A percentile compares a stretch with the other conserved stretches of the same genome.
phyloP scores from a whole-genome alignment of 1,140 invertebrate genomes.

The Ephestia elutella region DNA sequence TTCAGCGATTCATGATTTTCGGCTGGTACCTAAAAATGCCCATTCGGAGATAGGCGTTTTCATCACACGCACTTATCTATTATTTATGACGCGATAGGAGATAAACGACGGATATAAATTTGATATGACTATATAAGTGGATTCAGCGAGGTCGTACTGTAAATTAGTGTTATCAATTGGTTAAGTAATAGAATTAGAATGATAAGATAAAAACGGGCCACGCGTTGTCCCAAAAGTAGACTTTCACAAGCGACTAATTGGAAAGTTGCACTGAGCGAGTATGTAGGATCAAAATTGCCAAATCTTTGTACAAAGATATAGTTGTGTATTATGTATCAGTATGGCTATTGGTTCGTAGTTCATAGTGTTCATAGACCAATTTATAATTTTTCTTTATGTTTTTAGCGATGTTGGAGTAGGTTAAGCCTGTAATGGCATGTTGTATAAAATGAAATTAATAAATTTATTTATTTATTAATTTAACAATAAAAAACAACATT shows the following conservation, averaged over 20 bases:
- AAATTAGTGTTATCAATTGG: constrained; percentile 14
- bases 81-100: not conserved
- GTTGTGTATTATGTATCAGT: no score
- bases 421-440: no score
- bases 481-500: no score
- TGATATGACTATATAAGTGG: constrained; percentile 11
- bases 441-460: no score
- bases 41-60: not conserved
- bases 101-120: not conserved
- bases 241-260: not conserved
- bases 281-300: not conserved
- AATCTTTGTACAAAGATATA: no score
- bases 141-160: constrained; percentile 6
- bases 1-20: no score
- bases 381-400: no score
- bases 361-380: no score
- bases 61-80: not conserved
- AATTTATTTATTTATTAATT: no score
- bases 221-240: not conserved
- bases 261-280: not conserved
- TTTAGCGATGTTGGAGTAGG: no score
- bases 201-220: constrained; percentile 13
- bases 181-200: constrained; percentile 18
- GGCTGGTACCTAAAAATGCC: no score
- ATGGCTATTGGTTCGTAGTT: no score